phyloP scores from a whole-genome alignment of 2,888 invertebrate genomes.

The Ormyrus pomaceus region DNA sequence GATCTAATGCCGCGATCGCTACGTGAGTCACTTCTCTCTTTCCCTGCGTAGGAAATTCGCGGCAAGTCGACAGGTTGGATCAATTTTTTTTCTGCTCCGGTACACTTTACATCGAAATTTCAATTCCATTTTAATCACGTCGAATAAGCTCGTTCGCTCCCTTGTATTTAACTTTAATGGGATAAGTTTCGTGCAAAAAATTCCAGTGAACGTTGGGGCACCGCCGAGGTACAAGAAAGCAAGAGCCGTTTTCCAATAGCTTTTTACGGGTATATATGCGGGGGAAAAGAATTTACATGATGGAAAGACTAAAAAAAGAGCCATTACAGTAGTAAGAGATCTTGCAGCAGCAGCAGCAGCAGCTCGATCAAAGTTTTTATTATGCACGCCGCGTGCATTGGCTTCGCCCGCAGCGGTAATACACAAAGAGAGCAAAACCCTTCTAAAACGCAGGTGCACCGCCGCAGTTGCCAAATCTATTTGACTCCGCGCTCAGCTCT shows the following conservation, averaged over 20 bases:
- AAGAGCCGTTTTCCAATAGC: constrained; percentile 20
- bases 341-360: not conserved
- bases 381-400: constrained; percentile 29
- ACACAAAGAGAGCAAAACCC: constrained; percentile 29
- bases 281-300: constrained; percentile 8
- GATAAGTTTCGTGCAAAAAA: too few relatives aligned
- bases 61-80: too few relatives aligned
- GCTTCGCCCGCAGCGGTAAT: constrained; percentile 26
- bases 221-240: not conserved
- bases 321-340: constrained; percentile 20
- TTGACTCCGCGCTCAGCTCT: too few relatives aligned
- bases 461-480: constrained; percentile 19
- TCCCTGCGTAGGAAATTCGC: too few relatives aligned
- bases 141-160: too few relatives aligned
- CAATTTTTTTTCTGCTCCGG: too few relatives aligned
- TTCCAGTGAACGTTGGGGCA: too few relatives aligned
- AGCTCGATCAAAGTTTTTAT: constrained; percentile 26
- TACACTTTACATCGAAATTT: too few relatives aligned
- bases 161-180: too few relatives aligned
- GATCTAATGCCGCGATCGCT: not conserved
- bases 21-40: not conserved
- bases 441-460: constrained; percentile 13
- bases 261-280: not conserved
- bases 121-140: too few relatives aligned
- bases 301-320: constrained; percentile 24